Percentiles rank a stretch among this genome's conserved stretches.
Conservation (phyloP, 2,797 vertebrate genomes). For the Oreonectes daqikongensis region DNA sequence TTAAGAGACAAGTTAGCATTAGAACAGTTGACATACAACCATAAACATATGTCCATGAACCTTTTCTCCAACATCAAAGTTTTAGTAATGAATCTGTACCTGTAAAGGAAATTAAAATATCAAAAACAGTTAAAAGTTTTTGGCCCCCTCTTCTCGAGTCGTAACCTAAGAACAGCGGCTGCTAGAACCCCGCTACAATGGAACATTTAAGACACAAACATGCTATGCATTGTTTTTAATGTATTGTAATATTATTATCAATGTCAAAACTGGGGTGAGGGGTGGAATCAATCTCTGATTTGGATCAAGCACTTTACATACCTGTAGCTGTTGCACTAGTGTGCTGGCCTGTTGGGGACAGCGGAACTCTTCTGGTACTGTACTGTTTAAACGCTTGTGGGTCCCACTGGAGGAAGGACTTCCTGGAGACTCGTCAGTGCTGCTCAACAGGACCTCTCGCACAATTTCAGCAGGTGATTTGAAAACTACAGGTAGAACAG, state of each 20-base stretch:
- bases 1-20: neutral
- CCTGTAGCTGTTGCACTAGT: slow-evolving; percentile 91
- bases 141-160: no score
- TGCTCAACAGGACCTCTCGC: slow-evolving; percentile 82
- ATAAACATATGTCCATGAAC: neutral
- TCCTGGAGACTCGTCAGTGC: slow-evolving; percentile 52
- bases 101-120: no score
- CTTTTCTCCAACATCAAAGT: neutral
- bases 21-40: neutral
- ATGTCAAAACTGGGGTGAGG: no score
- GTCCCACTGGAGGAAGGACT: slow-evolving; percentile 34
- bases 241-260: no score
- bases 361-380: slow-evolving; percentile 80
- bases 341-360: slow-evolving; percentile 80
- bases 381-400: slow-evolving; percentile 43
- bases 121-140: neutral
- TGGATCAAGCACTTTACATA: slow-evolving; percentile 56
- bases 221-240: no score
- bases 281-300: neutral
- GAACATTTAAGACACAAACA: neutral
- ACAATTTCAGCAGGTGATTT: slow-evolving; percentile 91
- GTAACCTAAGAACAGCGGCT: no score
- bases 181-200: neutral
- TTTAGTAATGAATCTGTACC: neutral
- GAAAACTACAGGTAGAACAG: slow-evolving; percentile 69